Evolutionary conservation across 2,113 vertebrate species (phyloP), one percentile per base, ranked within the genome.

Genomic region (Chaetura pelagica): DNA sequence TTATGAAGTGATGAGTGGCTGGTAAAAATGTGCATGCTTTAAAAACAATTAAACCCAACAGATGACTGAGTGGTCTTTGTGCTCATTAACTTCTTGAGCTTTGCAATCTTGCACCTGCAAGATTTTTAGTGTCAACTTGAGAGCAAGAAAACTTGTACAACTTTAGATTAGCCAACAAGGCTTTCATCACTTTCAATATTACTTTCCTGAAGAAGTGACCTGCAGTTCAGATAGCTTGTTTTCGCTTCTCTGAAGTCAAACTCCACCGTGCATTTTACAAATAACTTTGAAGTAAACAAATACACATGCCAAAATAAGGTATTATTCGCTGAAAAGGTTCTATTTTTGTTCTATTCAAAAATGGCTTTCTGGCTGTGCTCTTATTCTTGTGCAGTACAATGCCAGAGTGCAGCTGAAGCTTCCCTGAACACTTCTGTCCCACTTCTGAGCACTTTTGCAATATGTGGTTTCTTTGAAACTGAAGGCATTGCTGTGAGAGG

Each of bases 21-120:
- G 58, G 73, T 90, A 95, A 97, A 97, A 96, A 94, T 96, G 94
- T 96, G 84, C 96, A 94, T 95, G 90, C 84, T 97, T 81, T 95
- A 94, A 96, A 96, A 96, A 94, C 95, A 96, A 95, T 97, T 95
- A 96, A 94, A 92, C 92, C 92, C 86, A 61, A 64, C 91, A 80
- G 87, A 96, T 21, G 51, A 95, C 95, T 96, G 91, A 95, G 91
- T 95, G 92, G 94, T 94, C 94, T 96, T 90, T 96, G 95, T 95
- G 93, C 94, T 97, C 95, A 96, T 97, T 97, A 96, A 95, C 94
- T 96, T 94, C 89, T 92, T 94, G 90, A 94, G 93, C 95, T 96
- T 92, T 95, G 91, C 96, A 96, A 71, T 97, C 97, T 96, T 97
- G 96, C 97, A 97, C 97, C 97, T 98, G 97, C 96, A 94, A 82